Percentiles rank a stretch among this genome's conserved stretches.
Evolutionary conservation across 2,797 vertebrate genomes (phyloP).

Genomic region (Halcyon chelicuti): DNA sequence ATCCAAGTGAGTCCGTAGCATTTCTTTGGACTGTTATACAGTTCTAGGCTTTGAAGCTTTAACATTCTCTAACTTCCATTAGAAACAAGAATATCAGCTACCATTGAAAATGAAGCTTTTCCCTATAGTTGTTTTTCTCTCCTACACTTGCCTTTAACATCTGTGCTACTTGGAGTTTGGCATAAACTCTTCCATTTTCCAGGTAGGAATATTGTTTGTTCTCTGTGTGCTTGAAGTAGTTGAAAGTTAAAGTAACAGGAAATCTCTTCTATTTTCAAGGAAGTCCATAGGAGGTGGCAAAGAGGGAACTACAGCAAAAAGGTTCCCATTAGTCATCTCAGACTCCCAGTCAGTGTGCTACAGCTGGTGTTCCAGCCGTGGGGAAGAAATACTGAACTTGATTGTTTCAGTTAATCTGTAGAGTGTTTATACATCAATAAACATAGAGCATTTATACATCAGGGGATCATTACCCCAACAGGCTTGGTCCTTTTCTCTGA

Average conservation of each 20-base stretch:
- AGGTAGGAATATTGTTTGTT: neutral
- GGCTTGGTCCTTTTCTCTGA: neutral
- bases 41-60: neutral
- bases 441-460: neutral
- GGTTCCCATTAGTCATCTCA: neutral
- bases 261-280: neutral
- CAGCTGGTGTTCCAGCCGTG: neutral
- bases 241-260: neutral
- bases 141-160: neutral
- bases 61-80: neutral
- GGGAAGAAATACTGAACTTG: neutral
- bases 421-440: neutral
- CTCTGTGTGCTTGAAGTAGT: neutral
- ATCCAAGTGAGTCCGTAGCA: neutral
- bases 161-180: neutral
- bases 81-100: neutral
- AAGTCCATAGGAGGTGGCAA: neutral
- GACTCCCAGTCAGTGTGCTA: neutral
- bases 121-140: neutral
- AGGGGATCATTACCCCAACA: neutral
- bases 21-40: neutral
- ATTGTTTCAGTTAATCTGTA: neutral
- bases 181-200: neutral
- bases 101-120: neutral
- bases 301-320: neutral